These are phyloP conservation scores for Bugula neritina DNA, from an alignment of 2,888 invertebrate species.

Conservation along the genomic window DNA sequence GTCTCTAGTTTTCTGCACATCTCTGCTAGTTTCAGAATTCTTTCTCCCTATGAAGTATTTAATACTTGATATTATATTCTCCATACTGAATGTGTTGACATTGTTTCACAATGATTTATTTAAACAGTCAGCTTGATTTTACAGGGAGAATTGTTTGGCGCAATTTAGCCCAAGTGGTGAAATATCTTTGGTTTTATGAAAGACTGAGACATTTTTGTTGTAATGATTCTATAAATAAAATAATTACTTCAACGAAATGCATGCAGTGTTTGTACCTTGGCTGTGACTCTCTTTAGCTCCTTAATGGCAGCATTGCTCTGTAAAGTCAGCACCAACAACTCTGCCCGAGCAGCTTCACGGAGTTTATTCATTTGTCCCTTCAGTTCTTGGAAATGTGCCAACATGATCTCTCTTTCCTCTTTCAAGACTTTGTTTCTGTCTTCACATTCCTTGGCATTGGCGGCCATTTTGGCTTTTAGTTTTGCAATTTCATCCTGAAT, in stretches of 20 bases:
- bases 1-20: constrained; percentile 53
- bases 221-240: neutral
- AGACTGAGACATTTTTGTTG: too few relatives aligned
- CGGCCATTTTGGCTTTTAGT: constrained; percentile 48
- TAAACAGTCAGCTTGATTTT: too few relatives aligned
- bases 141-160: too few relatives aligned
- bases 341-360: constrained; percentile 45
- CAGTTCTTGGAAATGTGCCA: constrained; percentile 39
- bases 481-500: constrained; percentile 48
- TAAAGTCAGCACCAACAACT: constrained; percentile 50
- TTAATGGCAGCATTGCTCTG: constrained; percentile 50
- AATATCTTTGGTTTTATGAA: too few relatives aligned
- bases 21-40: constrained; percentile 49
- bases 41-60: constrained; percentile 39
- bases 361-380: constrained; percentile 53
- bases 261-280: too few relatives aligned
- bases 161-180: too few relatives aligned
- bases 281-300: constrained; percentile 43
- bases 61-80: too few relatives aligned
- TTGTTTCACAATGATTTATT: too few relatives aligned
- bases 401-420: constrained; percentile 51
- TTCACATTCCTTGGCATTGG: constrained; percentile 50
- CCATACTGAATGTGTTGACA: too few relatives aligned
- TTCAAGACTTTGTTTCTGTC: constrained; percentile 49
- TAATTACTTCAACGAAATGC: too few relatives aligned